Percentiles rank a stretch among this genome's conserved stretches.
Conservation (phyloP, 2,888 invertebrate species). For the Ditula angustiorana region DNA sequence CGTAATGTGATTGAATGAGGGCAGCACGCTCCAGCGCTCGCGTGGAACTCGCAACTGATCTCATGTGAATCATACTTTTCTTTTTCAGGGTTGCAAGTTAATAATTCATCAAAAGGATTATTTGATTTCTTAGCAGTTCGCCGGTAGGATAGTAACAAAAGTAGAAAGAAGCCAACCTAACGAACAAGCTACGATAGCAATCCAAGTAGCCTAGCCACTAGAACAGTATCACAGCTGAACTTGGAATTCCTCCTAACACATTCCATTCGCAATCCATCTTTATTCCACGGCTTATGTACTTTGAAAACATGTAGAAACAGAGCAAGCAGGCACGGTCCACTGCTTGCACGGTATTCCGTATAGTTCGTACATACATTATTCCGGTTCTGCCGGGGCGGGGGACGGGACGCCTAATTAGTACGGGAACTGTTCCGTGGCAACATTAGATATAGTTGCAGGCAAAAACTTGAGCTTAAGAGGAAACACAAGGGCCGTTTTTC, state of each 20-base stretch:
- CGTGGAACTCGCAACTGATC: conserved; percentile 48
- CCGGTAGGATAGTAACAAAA: too few relatives aligned
- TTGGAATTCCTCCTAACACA: conserved; percentile 14
- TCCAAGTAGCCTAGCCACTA: conserved; percentile 6
- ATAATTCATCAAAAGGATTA: too few relatives aligned
- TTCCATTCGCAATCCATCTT: background rate
- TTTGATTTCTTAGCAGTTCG: too few relatives aligned
- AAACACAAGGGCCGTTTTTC: too few relatives aligned
- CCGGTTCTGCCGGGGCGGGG: conserved; percentile 27
- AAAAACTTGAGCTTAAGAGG: too few relatives aligned
- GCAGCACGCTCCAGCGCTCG: conserved; percentile 55
- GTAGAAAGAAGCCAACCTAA: background rate
- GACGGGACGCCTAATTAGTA: conserved; percentile 44
- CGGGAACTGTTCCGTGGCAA: conserved; percentile 47
- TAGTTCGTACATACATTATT: conserved; percentile 23
- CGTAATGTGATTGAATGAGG: conserved; percentile 67
- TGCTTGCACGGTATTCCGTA: conserved; percentile 30
- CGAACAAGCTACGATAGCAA: background rate
- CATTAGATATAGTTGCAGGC: too few relatives aligned
- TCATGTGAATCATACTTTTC: conserved; percentile 38
- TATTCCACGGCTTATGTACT: conserved; percentile 9
- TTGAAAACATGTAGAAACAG: conserved; percentile 28
- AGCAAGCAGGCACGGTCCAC: conserved; percentile 32
- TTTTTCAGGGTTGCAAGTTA: conserved; percentile 35
- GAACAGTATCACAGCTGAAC: conserved; percentile 7